Evolutionary conservation across 2,797 vertebrate species (phyloP).

Genomic region (Premnoplex brunnescens): DNA sequence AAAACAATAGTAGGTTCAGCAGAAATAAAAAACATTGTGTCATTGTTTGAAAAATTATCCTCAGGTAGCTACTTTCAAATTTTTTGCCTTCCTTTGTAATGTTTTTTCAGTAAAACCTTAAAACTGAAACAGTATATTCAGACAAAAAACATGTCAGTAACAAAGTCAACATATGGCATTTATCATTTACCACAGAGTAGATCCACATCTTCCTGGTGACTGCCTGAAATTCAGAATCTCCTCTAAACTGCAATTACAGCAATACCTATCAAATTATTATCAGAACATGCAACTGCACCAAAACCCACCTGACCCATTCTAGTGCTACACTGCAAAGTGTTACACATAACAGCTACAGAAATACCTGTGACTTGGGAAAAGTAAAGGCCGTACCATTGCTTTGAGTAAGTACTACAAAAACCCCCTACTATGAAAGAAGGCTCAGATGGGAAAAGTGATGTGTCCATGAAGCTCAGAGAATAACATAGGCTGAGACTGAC

Average conservation of each 20-base stretch:
- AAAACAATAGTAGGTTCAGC: neutral
- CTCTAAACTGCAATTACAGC: neutral
- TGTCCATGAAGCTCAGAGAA: neutral
- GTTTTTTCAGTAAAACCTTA: neutral
- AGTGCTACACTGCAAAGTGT: neutral
- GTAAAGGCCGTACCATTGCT: neutral
- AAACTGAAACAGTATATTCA: neutral
- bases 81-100: neutral
- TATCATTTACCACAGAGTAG: neutral
- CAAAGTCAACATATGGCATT: neutral
- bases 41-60: neutral
- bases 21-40: neutral
- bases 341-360: neutral
- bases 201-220: neutral
- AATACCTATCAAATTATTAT: neutral
- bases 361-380: neutral
- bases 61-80: neutral
- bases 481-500: neutral
- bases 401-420: neutral
- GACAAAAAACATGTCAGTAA: neutral
- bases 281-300: neutral
- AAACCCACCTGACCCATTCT: neutral
- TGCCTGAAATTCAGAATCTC: neutral
- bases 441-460: neutral
- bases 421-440: neutral